phyloP scores from a whole-genome alignment of 2,113 vertebrate species.

The Nycticebus coucang region DNA sequence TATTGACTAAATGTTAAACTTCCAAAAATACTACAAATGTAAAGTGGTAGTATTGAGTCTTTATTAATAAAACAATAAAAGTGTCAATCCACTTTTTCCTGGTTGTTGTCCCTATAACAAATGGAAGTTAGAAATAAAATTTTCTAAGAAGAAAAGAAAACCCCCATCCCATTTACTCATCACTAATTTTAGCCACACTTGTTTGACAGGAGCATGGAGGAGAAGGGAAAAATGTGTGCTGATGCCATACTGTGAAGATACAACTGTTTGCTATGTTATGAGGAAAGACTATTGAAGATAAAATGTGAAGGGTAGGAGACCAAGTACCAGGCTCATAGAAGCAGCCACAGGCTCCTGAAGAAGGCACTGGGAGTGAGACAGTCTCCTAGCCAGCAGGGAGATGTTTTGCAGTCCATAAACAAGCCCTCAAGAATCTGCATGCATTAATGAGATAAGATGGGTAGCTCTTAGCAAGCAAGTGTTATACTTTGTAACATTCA shows the following conservation, averaged over 20 bases:
- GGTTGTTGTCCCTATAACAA: background rate
- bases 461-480: too few relatives aligned
- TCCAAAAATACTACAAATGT: background rate
- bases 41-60: background rate
- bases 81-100: background rate
- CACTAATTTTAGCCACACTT: background rate
- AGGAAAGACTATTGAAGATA: background rate
- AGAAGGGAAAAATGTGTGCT: background rate
- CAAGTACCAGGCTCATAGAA: too few relatives aligned
- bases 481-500: too few relatives aligned
- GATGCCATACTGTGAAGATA: background rate
- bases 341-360: too few relatives aligned
- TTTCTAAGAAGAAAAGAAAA: background rate
- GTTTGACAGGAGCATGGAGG: background rate
- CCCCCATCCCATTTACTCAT: background rate
- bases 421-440: too few relatives aligned
- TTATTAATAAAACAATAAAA: background rate
- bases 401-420: too few relatives aligned
- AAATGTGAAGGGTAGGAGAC: background rate
- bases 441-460: too few relatives aligned
- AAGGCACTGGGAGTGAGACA: too few relatives aligned
- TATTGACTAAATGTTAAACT: background rate
- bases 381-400: too few relatives aligned
- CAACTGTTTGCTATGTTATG: background rate
- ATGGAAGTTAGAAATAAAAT: background rate